These are phyloP conservation scores for Plutella xylostella DNA, from an alignment of 2,888 invertebrate species.

Conservation along the genomic window DNA sequence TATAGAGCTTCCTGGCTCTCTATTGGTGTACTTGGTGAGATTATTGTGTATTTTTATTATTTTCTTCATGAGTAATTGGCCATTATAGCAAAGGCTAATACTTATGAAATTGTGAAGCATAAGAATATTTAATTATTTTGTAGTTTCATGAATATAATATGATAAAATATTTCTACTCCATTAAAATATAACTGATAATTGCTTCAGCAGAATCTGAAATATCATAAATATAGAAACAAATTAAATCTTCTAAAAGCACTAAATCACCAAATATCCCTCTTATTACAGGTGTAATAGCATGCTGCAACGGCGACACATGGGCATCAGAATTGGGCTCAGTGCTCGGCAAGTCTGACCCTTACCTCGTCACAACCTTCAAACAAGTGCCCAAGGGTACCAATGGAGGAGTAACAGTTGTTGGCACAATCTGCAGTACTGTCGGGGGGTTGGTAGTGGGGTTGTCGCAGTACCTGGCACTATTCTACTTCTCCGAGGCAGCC, in stretches of 20 bases:
- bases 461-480: constrained; percentile 75
- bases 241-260: too few relatives aligned
- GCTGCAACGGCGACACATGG: constrained; percentile 91
- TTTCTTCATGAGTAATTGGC: too few relatives aligned
- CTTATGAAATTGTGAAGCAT: too few relatives aligned
- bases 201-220: too few relatives aligned
- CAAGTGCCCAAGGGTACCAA: constrained; percentile 90
- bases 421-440: constrained; percentile 67
- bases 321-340: constrained; percentile 90
- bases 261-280: neutral
- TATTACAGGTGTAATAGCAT: constrained; percentile 76
- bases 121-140: too few relatives aligned
- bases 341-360: constrained; percentile 74
- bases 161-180: too few relatives aligned
- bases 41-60: neutral
- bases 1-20: constrained; percentile 88
- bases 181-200: too few relatives aligned
- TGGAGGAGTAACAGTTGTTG: constrained; percentile 81
- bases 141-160: too few relatives aligned
- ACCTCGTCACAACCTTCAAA: constrained; percentile 78
- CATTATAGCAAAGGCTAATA: too few relatives aligned
- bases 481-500: constrained; percentile 72
- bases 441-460: constrained; percentile 81
- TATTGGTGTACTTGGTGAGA: constrained; percentile 78
- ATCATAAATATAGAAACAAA: too few relatives aligned